Conservation (phyloP, 2,888 invertebrate genomes). For the Opisthograptis luteolata region DNA sequence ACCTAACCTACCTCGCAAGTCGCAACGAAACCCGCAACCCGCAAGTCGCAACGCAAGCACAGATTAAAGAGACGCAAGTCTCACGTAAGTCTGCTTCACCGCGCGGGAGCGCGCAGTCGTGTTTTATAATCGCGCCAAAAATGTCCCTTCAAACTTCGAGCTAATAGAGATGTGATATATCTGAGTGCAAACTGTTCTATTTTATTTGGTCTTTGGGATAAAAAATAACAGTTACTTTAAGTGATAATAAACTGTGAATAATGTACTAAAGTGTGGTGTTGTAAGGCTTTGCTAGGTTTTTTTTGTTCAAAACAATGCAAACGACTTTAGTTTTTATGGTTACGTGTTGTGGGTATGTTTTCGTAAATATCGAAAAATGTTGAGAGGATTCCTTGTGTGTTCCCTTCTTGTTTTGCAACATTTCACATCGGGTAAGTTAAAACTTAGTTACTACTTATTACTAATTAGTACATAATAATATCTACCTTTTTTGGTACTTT, state of each 20-base stretch:
- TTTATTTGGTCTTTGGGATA: conserved; percentile 46
- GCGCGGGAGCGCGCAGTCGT: conserved; percentile 55
- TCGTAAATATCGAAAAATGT: conserved; percentile 71
- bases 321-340: conserved; percentile 65
- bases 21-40: not conserved
- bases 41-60: not conserved
- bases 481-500: too few species aligned
- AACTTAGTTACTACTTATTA: not conserved
- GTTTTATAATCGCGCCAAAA: conserved; percentile 53
- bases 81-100: conserved; percentile 55
- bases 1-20: too few species aligned
- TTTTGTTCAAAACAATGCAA: conserved; percentile 68
- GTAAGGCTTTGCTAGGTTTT: conserved; percentile 48
- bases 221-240: conserved; percentile 58
- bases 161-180: conserved; percentile 23
- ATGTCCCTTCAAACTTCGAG: conserved; percentile 47
- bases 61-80: too few species aligned
- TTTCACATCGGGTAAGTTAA: conserved; percentile 66
- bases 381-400: conserved; percentile 69
- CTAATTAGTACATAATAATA: too few species aligned
- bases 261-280: conserved; percentile 52
- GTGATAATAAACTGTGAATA: conserved; percentile 51
- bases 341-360: conserved; percentile 62
- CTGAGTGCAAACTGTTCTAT: conserved; percentile 51
- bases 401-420: conserved; percentile 60